A percentile compares a stretch with the other conserved stretches of the same genome.
Conservation (phyloP, 2,797 vertebrate genomes). For the Anolis apletophallus region DNA sequence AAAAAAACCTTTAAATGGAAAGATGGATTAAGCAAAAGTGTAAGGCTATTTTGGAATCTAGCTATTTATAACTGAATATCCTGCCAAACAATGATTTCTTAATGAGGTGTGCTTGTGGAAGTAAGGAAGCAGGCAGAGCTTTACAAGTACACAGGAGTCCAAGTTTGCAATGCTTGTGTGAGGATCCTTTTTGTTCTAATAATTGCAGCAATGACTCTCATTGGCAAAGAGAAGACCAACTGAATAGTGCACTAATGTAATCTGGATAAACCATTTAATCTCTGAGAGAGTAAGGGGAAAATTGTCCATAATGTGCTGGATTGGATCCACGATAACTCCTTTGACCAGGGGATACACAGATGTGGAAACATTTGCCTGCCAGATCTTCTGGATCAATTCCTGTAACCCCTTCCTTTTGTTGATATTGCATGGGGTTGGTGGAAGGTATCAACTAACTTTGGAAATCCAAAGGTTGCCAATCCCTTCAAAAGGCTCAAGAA, state of each 20-base stretch:
- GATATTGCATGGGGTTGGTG: too few species aligned
- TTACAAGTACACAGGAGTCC: constrained; percentile 22
- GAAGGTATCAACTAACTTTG: too few species aligned
- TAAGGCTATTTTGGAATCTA: constrained; percentile 61
- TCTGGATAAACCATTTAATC: not conserved
- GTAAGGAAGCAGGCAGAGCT: constrained; percentile 47
- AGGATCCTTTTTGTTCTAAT: constrained; percentile 41
- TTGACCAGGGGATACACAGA: too few species aligned
- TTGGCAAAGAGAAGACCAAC: constrained; percentile 12
- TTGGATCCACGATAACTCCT: not conserved
- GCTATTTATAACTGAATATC: constrained; percentile 65
- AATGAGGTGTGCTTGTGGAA: constrained; percentile 49
- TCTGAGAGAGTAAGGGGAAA: not conserved
- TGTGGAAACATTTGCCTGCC: too few species aligned
- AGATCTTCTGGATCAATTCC: too few species aligned
- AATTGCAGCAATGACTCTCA: constrained; percentile 43
- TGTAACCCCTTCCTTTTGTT: too few species aligned
- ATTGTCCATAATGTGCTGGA: not conserved
- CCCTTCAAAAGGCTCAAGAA: too few species aligned
- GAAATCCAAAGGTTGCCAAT: too few species aligned
- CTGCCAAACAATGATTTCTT: constrained; percentile 62
- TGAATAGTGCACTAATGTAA: not conserved
- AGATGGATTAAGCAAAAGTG: constrained; percentile 65
- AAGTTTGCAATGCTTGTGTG: not conserved
- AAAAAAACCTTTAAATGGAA: constrained; percentile 68